Base-by-base conservation (phyloP, 64 coral and sea anemone species). In the Stylophora pistillata region DNA sequence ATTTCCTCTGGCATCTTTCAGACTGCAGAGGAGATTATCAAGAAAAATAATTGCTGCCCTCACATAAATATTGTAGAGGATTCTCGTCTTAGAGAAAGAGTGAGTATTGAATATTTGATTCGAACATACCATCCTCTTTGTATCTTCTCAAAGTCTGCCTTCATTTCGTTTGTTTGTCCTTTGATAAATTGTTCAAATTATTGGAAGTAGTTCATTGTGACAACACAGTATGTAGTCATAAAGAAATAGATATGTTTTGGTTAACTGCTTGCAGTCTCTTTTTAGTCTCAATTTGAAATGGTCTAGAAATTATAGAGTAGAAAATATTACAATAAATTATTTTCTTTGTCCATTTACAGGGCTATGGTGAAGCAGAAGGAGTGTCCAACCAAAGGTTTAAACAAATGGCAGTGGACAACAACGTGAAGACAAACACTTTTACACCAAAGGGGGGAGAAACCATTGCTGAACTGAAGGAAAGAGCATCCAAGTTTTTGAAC, bases 11-110 rank as follows among this genome's bases (percentile, higher is more conserved):
- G 14, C 15, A 58, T 30, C 55, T 72, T 74, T 28, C 37, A 91
- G 90, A 91, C 90, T 34, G 90, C 71, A 86, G 90, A 86, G 55
- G 33, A 76, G 1, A 91, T 91, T 78, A 29, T 91, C 34, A 86
- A 52, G 14, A 72, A 25, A 53, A 91, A 74, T 53, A 78, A 86
- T 27, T 64, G 61, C 73, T 55, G 52, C 15, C 61, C 83, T 54
- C 72, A 60, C 15, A 55, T 71, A 17, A 75, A 78, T 13, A 37
- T 91, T 53, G 65, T 71, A 9, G 61, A 86, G 55, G 90, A 91
- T 77, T 74, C 34, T 78, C 80, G 90, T 27, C 83, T 91, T 25
- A 86, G 74, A 53, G 90, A 91, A 86, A 32, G 62, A 33, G 80
- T 84, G 47, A 65, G 80, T 70, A 84, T 47, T 7, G 14, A 56